These are phyloP conservation scores for Lutjanus erythropterus DNA, from an alignment of 2,113 vertebrate genomes.

Conservation along the genomic window DNA sequence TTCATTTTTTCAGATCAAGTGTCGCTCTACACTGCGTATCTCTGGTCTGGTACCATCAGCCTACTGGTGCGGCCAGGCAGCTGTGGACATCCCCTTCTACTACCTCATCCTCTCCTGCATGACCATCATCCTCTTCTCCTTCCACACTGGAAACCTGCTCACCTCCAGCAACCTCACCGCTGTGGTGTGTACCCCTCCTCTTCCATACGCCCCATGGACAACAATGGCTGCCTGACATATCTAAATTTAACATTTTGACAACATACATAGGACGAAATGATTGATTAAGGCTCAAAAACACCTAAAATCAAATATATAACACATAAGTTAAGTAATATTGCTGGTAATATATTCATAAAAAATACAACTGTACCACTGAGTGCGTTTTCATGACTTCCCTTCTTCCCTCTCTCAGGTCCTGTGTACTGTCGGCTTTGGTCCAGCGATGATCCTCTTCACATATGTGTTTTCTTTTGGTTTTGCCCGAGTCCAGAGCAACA, in stretches of 20 bases:
- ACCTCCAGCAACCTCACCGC: constrained; percentile 88
- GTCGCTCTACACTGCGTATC: constrained; percentile 93
- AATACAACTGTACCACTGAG: not conserved
- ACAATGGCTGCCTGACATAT: not conserved
- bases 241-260: not conserved
- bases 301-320: not conserved
- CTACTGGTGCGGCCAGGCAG: constrained; percentile 94
- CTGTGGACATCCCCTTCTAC: constrained; percentile 92
- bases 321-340: not conserved
- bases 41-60: constrained; percentile 95
- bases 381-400: rapidly evolving
- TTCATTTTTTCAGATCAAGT: constrained; percentile 87
- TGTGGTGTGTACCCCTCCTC: constrained; percentile 86
- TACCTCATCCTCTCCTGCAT: constrained; percentile 90
- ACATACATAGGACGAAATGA: not conserved
- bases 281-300: not conserved
- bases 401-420: constrained; percentile 83
- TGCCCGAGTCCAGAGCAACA: constrained; percentile 91
- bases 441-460: constrained; percentile 93
- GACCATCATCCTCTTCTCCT: constrained; percentile 91
- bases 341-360: not conserved
- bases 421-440: constrained; percentile 91
- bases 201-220: not conserved
- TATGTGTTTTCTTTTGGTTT: constrained; percentile 94
- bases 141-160: constrained; percentile 90